phyloP scores from a whole-genome alignment of 2,888 invertebrate genomes.

The Melieria omissa region DNA sequence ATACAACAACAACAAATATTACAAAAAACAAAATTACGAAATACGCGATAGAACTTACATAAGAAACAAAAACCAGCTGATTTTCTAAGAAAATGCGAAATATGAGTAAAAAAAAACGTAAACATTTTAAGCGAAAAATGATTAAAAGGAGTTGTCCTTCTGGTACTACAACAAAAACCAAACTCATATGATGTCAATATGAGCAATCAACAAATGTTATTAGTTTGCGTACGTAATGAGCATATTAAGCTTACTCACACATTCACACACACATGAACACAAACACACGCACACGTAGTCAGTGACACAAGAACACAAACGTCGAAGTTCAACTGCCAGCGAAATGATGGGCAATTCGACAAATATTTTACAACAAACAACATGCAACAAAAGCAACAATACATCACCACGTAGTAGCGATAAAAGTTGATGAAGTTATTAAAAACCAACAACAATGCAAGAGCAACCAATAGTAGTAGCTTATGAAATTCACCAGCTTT shows the following conservation, averaged over 20 bases:
- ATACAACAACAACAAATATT: background rate
- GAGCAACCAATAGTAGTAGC: too few relatives aligned
- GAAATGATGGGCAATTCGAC: too few relatives aligned
- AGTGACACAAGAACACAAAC: too few relatives aligned
- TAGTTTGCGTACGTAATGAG: constrained; percentile 20
- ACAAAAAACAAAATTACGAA: background rate
- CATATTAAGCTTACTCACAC: constrained; percentile 19
- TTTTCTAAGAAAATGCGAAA: background rate
- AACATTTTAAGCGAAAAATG: background rate
- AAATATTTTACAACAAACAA: too few relatives aligned
- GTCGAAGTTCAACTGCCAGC: too few relatives aligned
- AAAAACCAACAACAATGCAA: too few relatives aligned
- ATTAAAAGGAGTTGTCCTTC: constrained; percentile 30
- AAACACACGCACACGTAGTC: background rate
- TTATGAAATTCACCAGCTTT: too few relatives aligned
- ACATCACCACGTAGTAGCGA: too few relatives aligned
- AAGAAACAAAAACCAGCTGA: background rate
- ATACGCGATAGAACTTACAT: background rate
- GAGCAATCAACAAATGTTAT: background rate
- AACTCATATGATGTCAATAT: too few relatives aligned
- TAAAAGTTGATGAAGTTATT: too few relatives aligned
- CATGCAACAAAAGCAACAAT: too few relatives aligned
- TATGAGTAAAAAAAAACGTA: constrained; percentile 3
- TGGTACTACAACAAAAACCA: constrained; percentile 8
- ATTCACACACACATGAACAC: background rate